Evolutionary conservation across 2,113 vertebrate species (phyloP).

Genomic region (Limanda limanda): DNA sequence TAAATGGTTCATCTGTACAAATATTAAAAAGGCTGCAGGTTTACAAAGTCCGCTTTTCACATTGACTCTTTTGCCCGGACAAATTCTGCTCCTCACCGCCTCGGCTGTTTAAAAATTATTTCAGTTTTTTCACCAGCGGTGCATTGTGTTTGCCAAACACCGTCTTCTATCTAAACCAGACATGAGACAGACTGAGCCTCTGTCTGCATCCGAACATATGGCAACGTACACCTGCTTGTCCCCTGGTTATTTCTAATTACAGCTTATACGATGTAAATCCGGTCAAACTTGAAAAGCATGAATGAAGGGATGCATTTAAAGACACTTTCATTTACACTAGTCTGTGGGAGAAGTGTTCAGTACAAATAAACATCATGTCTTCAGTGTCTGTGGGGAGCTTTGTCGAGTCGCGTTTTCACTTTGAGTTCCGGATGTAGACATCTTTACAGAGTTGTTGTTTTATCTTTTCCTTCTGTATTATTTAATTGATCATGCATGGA

Average conservation of each 20-base stretch:
- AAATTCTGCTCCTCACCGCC: not conserved
- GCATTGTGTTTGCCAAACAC: constrained; percentile 17
- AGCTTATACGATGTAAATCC: not conserved
- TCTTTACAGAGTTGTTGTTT: too few relatives aligned
- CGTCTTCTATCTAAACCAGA: constrained; percentile 9
- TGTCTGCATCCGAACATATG: constrained; percentile 29
- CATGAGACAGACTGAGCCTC: not conserved
- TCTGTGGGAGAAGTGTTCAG: not conserved
- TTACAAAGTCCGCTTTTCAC: constrained; percentile 15
- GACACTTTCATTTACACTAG: not conserved
- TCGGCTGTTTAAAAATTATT: constrained; percentile 9
- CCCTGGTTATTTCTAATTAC: constrained; percentile 13
- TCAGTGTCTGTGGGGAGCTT: constrained; percentile 1
- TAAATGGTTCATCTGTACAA: too few relatives aligned
- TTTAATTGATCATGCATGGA: not conserved
- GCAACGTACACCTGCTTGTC: constrained; percentile 7
- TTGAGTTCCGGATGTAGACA: too few relatives aligned
- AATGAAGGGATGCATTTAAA: not conserved
- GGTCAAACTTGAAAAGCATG: not conserved
- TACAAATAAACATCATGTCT: not conserved
- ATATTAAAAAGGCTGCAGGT: not conserved
- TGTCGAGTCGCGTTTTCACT: not conserved
- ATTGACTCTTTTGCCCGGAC: constrained; percentile 2
- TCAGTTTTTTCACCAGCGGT: not conserved
- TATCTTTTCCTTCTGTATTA: not conserved